Conservation (phyloP, 2,113 vertebrate genomes). For the Gallinago media region DNA sequence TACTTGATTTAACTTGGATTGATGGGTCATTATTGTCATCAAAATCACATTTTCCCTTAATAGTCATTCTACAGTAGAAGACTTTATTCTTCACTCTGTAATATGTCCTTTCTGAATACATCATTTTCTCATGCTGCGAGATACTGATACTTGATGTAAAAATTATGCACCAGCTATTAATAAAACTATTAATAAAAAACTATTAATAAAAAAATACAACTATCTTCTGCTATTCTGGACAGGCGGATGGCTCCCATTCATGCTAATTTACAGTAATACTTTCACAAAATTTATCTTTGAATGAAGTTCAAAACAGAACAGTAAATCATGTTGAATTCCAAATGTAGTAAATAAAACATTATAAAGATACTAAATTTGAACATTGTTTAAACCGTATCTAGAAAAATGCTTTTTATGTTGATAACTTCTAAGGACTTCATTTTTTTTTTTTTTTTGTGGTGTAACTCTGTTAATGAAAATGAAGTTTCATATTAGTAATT, state of each 20-base stretch:
- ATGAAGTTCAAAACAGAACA: not conserved
- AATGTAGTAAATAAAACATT: not conserved
- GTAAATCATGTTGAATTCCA: not conserved
- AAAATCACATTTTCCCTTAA: slow-evolving; percentile 3
- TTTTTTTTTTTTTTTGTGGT: not conserved
- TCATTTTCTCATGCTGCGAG: not conserved
- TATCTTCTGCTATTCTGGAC: not conserved
- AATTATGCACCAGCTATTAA: not conserved
- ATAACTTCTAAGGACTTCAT: not conserved
- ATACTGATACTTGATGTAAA: not conserved
- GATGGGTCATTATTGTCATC: not conserved
- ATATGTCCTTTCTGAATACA: not conserved
- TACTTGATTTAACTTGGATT: not conserved
- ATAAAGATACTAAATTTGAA: not conserved
- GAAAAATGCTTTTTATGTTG: not conserved
- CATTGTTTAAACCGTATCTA: not conserved
- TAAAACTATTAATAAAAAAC: not conserved
- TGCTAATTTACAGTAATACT: not conserved
- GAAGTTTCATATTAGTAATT: not conserved
- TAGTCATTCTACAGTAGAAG: not conserved
- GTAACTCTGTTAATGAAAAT: not conserved
- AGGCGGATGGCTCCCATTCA: not conserved
- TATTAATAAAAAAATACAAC: not conserved
- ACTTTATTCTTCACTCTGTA: not conserved
- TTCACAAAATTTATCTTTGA: not conserved